These are phyloP conservation scores for Squalus acanthias DNA, from an alignment of 2,797 vertebrate species.

Conservation along the genomic window DNA sequence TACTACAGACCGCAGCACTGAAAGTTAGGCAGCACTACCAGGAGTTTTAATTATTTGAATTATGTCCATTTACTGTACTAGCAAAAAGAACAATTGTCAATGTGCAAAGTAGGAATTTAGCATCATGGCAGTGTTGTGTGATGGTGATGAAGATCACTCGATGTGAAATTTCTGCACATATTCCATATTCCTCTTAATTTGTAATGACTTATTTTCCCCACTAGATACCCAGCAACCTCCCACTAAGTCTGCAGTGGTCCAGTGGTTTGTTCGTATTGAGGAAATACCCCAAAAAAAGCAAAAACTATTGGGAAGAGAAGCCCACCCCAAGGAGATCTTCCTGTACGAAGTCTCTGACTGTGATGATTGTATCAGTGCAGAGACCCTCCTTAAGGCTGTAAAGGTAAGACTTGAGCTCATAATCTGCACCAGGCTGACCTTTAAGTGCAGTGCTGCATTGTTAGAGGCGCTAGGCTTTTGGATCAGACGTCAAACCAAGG, in stretches of 20 bases:
- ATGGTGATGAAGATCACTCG: not conserved
- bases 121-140: not conserved
- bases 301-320: conserved; percentile 65
- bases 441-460: not conserved
- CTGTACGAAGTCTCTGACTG: conserved; percentile 61
- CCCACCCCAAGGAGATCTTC: conserved; percentile 77
- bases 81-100: not conserved
- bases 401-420: conserved; percentile 54
- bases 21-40: not conserved
- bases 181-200: not conserved
- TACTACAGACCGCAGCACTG: not conserved
- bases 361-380: conserved; percentile 65
- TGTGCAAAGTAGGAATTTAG: not conserved
- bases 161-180: not conserved
- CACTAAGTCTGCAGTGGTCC: conserved; percentile 67
- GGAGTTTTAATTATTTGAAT: not conserved
- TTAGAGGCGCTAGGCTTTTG: not conserved
- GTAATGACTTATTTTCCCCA: not conserved
- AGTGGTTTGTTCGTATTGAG: conserved; percentile 72
- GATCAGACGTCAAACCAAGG: not conserved
- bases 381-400: conserved; percentile 70
- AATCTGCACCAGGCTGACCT: not conserved
- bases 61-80: not conserved
- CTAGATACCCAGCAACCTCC: conserved; percentile 48
- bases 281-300: conserved; percentile 69